Base-by-base conservation (phyloP, 1,140 invertebrate genomes). In the Aphelenchoides besseyi region DNA sequence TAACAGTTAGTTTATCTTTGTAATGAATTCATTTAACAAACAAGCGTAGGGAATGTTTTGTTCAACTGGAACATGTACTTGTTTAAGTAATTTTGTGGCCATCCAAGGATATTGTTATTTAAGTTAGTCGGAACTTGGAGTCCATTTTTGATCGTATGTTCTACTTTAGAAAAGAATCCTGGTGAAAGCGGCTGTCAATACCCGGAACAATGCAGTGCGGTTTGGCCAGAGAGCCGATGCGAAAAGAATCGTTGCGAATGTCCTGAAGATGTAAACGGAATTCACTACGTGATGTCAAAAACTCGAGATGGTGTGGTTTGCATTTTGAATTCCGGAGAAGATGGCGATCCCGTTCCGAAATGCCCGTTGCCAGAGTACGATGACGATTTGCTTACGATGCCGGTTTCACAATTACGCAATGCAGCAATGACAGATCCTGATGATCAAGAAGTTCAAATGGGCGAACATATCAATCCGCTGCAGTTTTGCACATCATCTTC, bases 41-140 rank as follows among this genome's bases (percentile, higher is more conserved):
- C 30, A 36, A 66, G 71, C 68, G 29, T 29, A 83, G 81, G 80
- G 80, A 23, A 82, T 82, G 81, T 82, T 84, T 71, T 82, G 81
- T 63, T 84, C 80, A 9, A 81, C 80, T 26, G 81, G 81, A 32
- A 80, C 78, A 9, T 82, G 81, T 59, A 84, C 80, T 16, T 82
- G 81, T 68, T 69, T 82, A n/a, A 69, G 62, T 29, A 82, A 82
- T 63, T 82, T 82, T 59, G 81, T 82, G 3, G 81, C 81, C 35
- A 84, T 82, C 41, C 82, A 84, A 71, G 81, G 81, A 28, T 82
- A 82, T 68, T 82, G 81, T 62, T 82, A 82, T 54, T 55, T 82
- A 53, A 82, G 79, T 79, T 33, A 74, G 64, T 75, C 48, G 28
- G 12, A 32, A n/a, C 35, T 52, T 70, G 48, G n/a, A n/a, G 16